Evolutionary conservation across 2,888 invertebrate species (phyloP), one percentile per base, ranked within the genome.

Genomic region (Amitus sp.): DNA sequence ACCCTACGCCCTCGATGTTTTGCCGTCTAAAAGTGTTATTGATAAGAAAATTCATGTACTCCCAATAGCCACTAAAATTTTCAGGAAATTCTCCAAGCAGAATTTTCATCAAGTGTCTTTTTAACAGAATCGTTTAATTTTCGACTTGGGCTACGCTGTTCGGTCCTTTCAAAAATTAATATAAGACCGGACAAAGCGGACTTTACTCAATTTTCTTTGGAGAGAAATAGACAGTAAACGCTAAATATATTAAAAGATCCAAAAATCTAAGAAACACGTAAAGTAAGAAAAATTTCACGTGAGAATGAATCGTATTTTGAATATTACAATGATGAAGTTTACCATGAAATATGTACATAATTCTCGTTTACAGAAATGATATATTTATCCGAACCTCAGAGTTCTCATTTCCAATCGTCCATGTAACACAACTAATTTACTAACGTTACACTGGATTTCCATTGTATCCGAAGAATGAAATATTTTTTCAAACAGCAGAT

Each of bases 141-240:
- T 23, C 3, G 7, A 23, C 23, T 3, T 7, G 23, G 3, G 23
- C 7, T 23, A 3, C 3, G 23, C 23, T 23, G 23, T 3, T 12
- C 33, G 23, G 7, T 23, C 23, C 23, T 5, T 23, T 23, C 23
- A 5, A 23, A 23, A 3, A n/a, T n/a, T n/a, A n/a, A 5, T 23
- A 23, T 23, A 6, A n/a, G 33, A 33, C 33, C 33, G n/a, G n/a
- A 33, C 10, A 33, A 33, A 9, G 33, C 33, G 12, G 33, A 33
- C 33, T 33, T 12, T 33, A 10, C 12, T n/a, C n/a, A 9, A 33
- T 33, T 10, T 33, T 33, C 3, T 33, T 33, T 33, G 33, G 33
- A 33, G 33, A 33, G 33, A 33, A 33, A 33, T 33, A 33, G 33
- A 33, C 33, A 33, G n/a, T n/a, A 33, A n/a, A 33, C n/a, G n/a